Evolutionary conservation across 2,888 invertebrate genomes (phyloP).

Genomic region (Uloborus plumipes): DNA sequence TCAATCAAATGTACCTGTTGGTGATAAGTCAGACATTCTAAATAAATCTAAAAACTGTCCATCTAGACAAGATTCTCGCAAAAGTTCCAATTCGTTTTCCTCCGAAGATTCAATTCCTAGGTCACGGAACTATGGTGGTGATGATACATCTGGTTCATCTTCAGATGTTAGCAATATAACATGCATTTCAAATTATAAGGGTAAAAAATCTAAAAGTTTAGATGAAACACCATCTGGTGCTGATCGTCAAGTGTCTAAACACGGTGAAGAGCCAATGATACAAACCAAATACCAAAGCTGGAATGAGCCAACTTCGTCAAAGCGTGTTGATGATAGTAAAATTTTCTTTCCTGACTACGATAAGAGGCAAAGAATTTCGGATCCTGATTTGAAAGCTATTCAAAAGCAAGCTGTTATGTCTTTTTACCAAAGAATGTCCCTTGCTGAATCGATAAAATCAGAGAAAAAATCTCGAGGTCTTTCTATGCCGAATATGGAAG

Average conservation of each 20-base stretch:
- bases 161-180: constrained; percentile 58
- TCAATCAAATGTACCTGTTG: neutral
- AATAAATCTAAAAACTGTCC: constrained; percentile 33
- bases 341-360: constrained; percentile 76
- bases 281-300: constrained; percentile 29
- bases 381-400: constrained; percentile 81
- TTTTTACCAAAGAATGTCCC: constrained; percentile 63
- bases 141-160: constrained; percentile 56
- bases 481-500: constrained; percentile 13
- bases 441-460: constrained; percentile 53
- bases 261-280: constrained; percentile 5
- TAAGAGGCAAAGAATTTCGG: constrained; percentile 80
- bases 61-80: constrained; percentile 46
- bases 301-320: constrained; percentile 31
- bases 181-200: constrained; percentile 48
- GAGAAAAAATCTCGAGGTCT: constrained; percentile 23
- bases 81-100: constrained; percentile 51
- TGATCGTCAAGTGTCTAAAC: neutral
- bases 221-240: constrained; percentile 15
- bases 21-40: constrained; percentile 22
- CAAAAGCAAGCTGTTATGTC: constrained; percentile 84
- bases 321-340: constrained; percentile 50
- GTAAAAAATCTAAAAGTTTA: constrained; percentile 31
- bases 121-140: constrained; percentile 14
- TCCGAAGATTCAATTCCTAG: constrained; percentile 47